Base-by-base conservation (phyloP, 2,888 invertebrate genomes). In the Parthenolecanium corni region DNA sequence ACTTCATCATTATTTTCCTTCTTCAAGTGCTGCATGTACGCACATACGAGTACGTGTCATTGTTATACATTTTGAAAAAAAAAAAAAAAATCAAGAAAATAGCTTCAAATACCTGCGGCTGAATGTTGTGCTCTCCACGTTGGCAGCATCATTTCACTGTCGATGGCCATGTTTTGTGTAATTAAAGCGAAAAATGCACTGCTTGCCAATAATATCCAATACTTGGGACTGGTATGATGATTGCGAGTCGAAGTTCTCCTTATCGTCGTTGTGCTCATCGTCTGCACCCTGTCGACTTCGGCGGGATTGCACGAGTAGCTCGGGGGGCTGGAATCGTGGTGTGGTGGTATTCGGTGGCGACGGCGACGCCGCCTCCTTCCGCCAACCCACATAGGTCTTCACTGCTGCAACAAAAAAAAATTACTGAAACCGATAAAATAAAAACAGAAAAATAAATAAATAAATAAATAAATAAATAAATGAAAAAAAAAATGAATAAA, bases 351-450 rank as follows among this genome's bases (percentile, higher is more conserved):
- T 58, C 58, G 47, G 51, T 58, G 58, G 58, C 58, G 58, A 58
- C 58, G 58, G 47, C 58, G 58, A 49, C 58, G 58, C 49, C 58
- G 58, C 58, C 58, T 47, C 58, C 58, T 49, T 14, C 49, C 51
- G 31, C 47, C 58, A 21, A 58, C 46, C 49, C 36, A 36, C 58
- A 58, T 58, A 24, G 24, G 38, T 58, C 38, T 47, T 47, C 51
- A 40, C 24, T 25, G 58, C 58, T 58, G 58, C 40, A 38, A 12
- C 47, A 58, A n/a, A 57, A 24, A 11, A 57, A 57, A 46, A 40
- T 40, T 20, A 21, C 40, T 40, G 12, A 25, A 16, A 20, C 42
- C 40, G n/a, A 18, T 36, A 40, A n/a, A n/a, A 52, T 24, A 24
- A 47, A 5, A 5, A 18, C 18, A 44, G n/a, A 44, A 4, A 44